Evolutionary conservation across 2,797 vertebrate species (phyloP).

Genomic region (Enteromius anoplus): DNA sequence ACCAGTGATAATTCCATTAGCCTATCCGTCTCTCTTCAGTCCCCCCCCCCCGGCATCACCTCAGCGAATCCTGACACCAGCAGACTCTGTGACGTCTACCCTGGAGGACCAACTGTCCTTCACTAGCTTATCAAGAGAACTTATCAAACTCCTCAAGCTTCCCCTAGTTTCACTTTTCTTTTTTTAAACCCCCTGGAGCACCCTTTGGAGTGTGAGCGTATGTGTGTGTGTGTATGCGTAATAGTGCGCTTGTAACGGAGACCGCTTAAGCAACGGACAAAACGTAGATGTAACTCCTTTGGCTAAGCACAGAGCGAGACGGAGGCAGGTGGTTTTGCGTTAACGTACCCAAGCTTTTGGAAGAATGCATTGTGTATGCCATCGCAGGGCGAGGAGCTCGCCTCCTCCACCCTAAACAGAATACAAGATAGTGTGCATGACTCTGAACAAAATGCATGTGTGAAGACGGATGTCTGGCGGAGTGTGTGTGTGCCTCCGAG

Average conservation of each 20-base stretch:
- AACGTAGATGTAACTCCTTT: constrained; percentile 18
- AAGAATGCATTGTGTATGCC: constrained; percentile 38
- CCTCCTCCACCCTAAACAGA: constrained; percentile 7
- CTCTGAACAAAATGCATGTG: constrained; percentile 50
- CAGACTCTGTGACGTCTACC: constrained; percentile 64
- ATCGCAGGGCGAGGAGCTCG: constrained; percentile 4
- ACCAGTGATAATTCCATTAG: constrained; percentile 73
- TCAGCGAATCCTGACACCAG: constrained; percentile 65
- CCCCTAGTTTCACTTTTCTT: constrained; percentile 54
- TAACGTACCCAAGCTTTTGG: constrained; percentile 12
- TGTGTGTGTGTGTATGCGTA: constrained; percentile 34
- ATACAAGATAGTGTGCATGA: constrained; percentile 59
- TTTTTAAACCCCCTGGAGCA: constrained; percentile 51
- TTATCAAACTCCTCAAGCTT: constrained; percentile 62
- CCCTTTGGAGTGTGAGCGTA: constrained; percentile 30
- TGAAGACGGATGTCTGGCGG: constrained; percentile 39
- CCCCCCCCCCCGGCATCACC: constrained; percentile 65
- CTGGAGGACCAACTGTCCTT: constrained; percentile 64
- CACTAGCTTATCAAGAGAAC: constrained; percentile 73
- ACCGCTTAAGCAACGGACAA: neutral
- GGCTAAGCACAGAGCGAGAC: neutral
- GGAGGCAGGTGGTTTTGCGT: neutral
- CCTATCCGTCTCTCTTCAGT: constrained; percentile 64
- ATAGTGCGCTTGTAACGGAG: constrained; percentile 17
- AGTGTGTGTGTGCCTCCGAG: constrained; percentile 61